A percentile compares a stretch with the other conserved stretches of the same genome.
phyloP scores from a whole-genome alignment of 2,113 vertebrate species.

The Zosterops borbonicus region DNA sequence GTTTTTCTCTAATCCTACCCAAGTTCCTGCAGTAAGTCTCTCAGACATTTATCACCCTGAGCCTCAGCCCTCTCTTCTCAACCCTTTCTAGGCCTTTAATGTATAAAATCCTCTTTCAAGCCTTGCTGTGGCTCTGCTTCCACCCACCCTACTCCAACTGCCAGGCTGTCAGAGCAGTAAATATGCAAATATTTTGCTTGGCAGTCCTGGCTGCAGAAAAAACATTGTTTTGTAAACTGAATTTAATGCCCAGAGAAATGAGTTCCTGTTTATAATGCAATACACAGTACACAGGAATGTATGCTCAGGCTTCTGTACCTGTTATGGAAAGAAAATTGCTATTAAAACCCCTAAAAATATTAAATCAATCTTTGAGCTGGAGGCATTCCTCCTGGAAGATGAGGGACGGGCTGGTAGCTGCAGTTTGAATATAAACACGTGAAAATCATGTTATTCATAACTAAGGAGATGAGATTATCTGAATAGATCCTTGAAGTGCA shows the following conservation, averaged over 20 bases:
- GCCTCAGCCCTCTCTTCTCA: neutral
- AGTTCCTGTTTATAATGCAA: neutral
- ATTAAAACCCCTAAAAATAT: neutral
- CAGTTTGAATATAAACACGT: neutral
- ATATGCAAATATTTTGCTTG: constrained; percentile 11
- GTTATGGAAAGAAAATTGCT: neutral
- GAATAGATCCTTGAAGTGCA: neutral
- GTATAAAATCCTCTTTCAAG: neutral
- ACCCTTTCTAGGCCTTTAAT: neutral
- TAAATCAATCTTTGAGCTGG: neutral
- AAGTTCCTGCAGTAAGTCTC: neutral
- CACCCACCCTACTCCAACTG: neutral
- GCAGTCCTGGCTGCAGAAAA: neutral
- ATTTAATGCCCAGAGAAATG: neutral
- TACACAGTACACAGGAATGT: neutral
- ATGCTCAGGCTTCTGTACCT: neutral
- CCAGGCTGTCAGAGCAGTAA: neutral
- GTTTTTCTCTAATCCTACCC: neutral
- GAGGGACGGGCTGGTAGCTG: neutral
- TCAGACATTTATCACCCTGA: neutral
- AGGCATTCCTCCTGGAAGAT: neutral
- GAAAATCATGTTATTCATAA: neutral
- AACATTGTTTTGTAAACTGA: constrained; percentile 1
- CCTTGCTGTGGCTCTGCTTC: neutral
- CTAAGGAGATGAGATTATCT: neutral